Evolutionary conservation across 1,140 invertebrate genomes (phyloP).

Genomic region (Diorhabda carinulata): DNA sequence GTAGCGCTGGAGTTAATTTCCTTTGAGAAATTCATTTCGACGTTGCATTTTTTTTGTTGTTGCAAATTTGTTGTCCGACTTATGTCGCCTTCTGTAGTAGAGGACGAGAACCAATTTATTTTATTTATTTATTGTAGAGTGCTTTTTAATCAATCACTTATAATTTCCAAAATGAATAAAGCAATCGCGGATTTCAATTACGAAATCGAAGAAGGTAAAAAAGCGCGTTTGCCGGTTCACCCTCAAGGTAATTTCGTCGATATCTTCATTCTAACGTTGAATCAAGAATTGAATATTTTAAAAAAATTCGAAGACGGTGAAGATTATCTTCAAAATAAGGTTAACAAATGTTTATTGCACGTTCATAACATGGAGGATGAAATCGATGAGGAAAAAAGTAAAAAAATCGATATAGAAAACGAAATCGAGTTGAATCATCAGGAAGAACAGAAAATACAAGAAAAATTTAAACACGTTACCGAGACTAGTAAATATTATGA

Average conservation of each 20-base stretch:
- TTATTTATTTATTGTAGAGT: not conserved
- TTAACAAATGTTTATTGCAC: conserved; percentile 54
- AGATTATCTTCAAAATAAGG: conserved; percentile 58
- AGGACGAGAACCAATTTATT: too few relatives aligned
- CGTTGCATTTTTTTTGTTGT: too few relatives aligned
- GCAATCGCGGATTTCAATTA: conserved; percentile 64
- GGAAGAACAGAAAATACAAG: conserved; percentile 38
- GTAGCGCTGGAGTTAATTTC: too few relatives aligned
- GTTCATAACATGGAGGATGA: conserved; percentile 51
- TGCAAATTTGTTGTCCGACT: too few relatives aligned
- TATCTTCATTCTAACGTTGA: conserved; percentile 66
- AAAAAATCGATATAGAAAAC: conserved; percentile 22
- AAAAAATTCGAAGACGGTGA: conserved; percentile 72
- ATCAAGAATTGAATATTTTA: conserved; percentile 74
- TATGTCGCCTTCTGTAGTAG: too few relatives aligned
- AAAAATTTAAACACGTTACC: conserved; percentile 53
- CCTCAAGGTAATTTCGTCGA: conserved; percentile 61
- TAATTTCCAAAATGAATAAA: conserved; percentile 57
- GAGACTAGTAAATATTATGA: conserved; percentile 70
- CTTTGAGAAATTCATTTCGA: too few relatives aligned
- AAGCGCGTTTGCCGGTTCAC: conserved; percentile 60
- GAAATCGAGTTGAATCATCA: conserved; percentile 28
- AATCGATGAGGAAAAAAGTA: conserved; percentile 21
- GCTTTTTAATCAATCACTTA: conserved; percentile 24
- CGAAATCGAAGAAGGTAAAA: conserved; percentile 57